These are phyloP conservation scores for Lerema accius DNA, from an alignment of 1,140 invertebrate genomes.

Conservation along the genomic window DNA sequence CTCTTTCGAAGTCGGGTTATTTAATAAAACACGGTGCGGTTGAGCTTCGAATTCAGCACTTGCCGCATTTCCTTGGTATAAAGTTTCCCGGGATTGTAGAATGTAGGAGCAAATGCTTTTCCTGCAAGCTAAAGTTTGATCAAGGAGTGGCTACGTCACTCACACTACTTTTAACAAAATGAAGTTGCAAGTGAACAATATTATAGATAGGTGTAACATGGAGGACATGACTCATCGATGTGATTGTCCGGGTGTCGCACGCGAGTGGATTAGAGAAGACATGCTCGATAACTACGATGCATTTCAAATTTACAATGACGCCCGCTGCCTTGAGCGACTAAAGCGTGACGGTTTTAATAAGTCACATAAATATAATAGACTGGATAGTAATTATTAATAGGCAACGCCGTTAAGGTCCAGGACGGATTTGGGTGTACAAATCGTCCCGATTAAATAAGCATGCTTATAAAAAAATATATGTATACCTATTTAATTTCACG, in stretches of 20 bases:
- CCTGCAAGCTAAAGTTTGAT: constrained; percentile 55
- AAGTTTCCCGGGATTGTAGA: constrained; percentile 53
- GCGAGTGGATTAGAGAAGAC: constrained; percentile 64
- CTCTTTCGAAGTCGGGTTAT: constrained; percentile 29
- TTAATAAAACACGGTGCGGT: constrained; percentile 41
- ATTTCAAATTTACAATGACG: constrained; percentile 41
- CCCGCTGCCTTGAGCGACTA: no score
- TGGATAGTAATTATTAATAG: no score
- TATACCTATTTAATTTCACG: no score
- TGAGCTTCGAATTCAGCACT: constrained; percentile 42
- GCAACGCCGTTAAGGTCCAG: no score
- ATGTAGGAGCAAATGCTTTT: constrained; percentile 51
- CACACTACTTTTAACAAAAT: constrained; percentile 77
- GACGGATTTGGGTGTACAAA: no score
- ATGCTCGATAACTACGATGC: constrained; percentile 47
- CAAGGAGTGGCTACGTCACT: constrained; percentile 52
- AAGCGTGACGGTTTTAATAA: constrained; percentile 36
- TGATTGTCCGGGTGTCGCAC: constrained; percentile 59
- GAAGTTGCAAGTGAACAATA: constrained; percentile 60
- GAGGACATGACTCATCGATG: constrained; percentile 66
- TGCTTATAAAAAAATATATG: no score
- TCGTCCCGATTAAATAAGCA: no score
- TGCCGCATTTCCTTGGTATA: constrained; percentile 48
- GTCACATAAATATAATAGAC: no score
- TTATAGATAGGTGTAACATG: constrained; percentile 31